Evolutionary conservation across 2,113 vertebrate species (phyloP).

Genomic region (Agelaius phoeniceus): DNA sequence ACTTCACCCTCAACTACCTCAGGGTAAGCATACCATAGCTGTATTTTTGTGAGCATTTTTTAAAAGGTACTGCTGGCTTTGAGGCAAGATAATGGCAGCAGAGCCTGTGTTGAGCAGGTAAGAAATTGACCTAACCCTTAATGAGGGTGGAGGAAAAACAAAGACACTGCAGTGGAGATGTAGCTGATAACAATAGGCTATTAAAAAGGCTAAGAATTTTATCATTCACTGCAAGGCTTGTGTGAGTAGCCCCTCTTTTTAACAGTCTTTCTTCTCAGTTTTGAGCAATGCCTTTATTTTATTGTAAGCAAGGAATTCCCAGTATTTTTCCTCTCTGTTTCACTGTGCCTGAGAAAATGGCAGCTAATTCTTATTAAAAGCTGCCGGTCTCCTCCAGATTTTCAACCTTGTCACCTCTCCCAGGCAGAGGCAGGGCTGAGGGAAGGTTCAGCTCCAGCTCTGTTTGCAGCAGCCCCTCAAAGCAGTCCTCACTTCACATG

Average conservation of each 20-base stretch:
- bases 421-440: neutral
- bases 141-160: neutral
- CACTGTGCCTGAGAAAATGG: neutral
- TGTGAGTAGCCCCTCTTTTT: neutral
- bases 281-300: neutral
- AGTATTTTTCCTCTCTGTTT: neutral
- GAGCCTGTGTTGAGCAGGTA: neutral
- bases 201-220: neutral
- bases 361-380: neutral
- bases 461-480: neutral
- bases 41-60: slow-evolving; percentile 21
- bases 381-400: neutral
- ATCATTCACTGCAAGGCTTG: neutral
- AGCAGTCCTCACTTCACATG: neutral
- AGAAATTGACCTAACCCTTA: slow-evolving; percentile 10
- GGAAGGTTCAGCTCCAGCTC: neutral
- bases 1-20: slow-evolving; percentile 99
- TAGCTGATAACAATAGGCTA: neutral
- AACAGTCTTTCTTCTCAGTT: neutral
- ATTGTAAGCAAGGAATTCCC: neutral
- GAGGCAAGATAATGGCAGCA: slow-evolving; percentile 29
- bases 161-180: neutral
- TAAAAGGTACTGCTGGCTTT: slow-evolving; percentile 25
- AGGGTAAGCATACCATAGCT: slow-evolving; percentile 83
- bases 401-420: neutral